phyloP scores from a whole-genome alignment of 2,888 invertebrate species.

The Eristalinus sepulchralis region DNA sequence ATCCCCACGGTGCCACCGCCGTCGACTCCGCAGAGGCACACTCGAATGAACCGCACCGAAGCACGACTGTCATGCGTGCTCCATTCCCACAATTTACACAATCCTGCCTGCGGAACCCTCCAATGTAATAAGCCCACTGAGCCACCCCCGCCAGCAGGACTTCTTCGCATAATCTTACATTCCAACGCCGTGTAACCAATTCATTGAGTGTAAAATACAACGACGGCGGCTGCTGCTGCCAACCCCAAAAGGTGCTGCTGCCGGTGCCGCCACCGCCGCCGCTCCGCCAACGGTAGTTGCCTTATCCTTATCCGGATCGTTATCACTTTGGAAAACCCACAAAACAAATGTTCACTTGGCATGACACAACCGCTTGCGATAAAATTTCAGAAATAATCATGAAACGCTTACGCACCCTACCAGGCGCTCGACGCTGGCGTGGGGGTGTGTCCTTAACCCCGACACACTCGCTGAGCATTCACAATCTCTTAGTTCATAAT shows the following conservation, averaged over 20 bases:
- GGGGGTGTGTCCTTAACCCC: neutral
- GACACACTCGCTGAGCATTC: constrained; percentile 8
- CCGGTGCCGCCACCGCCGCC: no score
- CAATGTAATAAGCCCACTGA: constrained; percentile 37
- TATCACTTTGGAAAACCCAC: constrained; percentile 62
- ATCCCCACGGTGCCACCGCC: neutral
- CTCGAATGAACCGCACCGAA: neutral
- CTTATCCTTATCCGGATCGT: constrained; percentile 47
- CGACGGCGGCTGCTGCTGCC: constrained; percentile 27
- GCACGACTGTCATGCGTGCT: constrained; percentile 22
- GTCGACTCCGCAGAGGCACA: neutral
- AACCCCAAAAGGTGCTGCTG: neutral
- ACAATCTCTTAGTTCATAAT: constrained; percentile 62
- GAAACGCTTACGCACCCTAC: constrained; percentile 48
- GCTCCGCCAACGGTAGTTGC: neutral
- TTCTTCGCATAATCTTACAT: constrained; percentile 49
- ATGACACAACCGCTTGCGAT: constrained; percentile 66
- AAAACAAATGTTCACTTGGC: constrained; percentile 69
- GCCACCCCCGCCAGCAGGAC: neutral
- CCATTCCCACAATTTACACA: constrained; percentile 8
- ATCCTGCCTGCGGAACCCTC: constrained; percentile 23
- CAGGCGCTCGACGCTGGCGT: constrained; percentile 5
- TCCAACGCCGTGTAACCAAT: constrained; percentile 55
- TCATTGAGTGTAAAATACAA: constrained; percentile 63
- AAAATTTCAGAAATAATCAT: constrained; percentile 59